Base-by-base conservation (phyloP, 2,113 vertebrate genomes). In the human region DNA sequence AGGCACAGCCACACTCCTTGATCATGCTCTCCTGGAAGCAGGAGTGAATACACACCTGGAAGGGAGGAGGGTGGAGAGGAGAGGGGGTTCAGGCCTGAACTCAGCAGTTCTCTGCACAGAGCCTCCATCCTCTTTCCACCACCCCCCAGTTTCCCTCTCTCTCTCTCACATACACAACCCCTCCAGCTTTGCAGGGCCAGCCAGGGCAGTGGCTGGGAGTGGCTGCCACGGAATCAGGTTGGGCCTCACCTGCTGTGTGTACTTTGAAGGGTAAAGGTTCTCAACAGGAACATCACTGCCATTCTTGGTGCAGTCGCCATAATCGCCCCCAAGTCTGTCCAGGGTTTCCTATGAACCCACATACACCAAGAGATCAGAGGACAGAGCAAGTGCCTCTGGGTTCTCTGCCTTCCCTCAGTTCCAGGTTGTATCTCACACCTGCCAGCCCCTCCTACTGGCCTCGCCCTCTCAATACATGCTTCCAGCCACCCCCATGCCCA, bases 11-110 rank as follows among this genome's bases (percentile, higher is more conserved):
- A 45, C 99, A 99, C 84, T 97, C 93, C 45, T 97, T 43, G 4
- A 99, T 97, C 98, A 99, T 99, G 86, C 84, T 98, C 73, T 98
- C 98, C 98, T 99, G 99, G 90, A 99, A 99, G 97, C 99, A 99
- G 96, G 99, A 99, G 64, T 98, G 98, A 43, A 99, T 99, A 85
- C 99, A 99, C 84, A 99, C 98, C 99, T 99, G 96, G 55, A 55
- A 78, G 17, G 50, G 16, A 55, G 25, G 5, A 89, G 9, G 38
- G 1, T 0, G 59, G 6, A 32, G 72, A n/a, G 72, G 27, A 50
- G 14, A n/a, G 48, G 80, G 78, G 18, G 30, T 25, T 97, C 93
- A 95, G 61, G 11, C 32, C 81, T 61, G n/a, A 14, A n/a, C 59
- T 30, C 48, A 9, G 23, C 22, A 50, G 20, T 64, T 11, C 68